Conservation (phyloP, 1,140 invertebrate genomes). For the Aphidius gifuensis region DNA sequence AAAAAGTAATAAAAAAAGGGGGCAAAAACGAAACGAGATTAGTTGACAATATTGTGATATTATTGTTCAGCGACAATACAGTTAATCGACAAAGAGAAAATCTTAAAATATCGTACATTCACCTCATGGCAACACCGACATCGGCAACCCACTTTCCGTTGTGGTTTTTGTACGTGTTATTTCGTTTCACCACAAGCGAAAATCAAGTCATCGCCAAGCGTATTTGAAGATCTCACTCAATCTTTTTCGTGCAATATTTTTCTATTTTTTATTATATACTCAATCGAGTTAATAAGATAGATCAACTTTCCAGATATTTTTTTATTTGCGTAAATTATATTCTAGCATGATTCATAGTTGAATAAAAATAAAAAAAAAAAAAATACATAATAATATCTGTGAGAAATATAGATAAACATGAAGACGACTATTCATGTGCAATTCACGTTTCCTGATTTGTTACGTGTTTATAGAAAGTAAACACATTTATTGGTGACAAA, state of each 20-base stretch:
- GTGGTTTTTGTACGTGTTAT: slow-evolving; percentile 30
- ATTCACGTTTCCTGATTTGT: background rate
- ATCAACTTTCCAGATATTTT: background rate
- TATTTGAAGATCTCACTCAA: background rate
- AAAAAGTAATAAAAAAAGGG: background rate
- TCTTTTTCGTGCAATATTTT: no score
- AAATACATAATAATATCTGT: background rate
- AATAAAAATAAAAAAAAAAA: background rate
- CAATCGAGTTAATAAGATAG: background rate
- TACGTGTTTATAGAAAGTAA: slow-evolving; percentile 13
- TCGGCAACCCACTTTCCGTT: slow-evolving; percentile 48
- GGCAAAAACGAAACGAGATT: background rate
- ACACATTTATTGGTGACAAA: background rate
- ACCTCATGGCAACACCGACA: slow-evolving; percentile 39
- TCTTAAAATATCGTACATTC: slow-evolving; percentile 46
- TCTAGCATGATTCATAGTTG: background rate
- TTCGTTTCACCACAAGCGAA: slow-evolving; percentile 33
- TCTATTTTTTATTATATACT: background rate
- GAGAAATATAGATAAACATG: background rate
- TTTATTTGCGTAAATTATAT: background rate
- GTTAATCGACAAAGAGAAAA: slow-evolving; percentile 48
- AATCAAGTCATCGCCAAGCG: no score
- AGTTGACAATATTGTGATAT: slow-evolving; percentile 4
- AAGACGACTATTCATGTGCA: slow-evolving; percentile 3
- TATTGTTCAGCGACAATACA: slow-evolving; percentile 32